A percentile compares a stretch with the other conserved stretches of the same genome.
Evolutionary conservation across 2,888 invertebrate species (phyloP).

Genomic region (Colostygia pectinataria): DNA sequence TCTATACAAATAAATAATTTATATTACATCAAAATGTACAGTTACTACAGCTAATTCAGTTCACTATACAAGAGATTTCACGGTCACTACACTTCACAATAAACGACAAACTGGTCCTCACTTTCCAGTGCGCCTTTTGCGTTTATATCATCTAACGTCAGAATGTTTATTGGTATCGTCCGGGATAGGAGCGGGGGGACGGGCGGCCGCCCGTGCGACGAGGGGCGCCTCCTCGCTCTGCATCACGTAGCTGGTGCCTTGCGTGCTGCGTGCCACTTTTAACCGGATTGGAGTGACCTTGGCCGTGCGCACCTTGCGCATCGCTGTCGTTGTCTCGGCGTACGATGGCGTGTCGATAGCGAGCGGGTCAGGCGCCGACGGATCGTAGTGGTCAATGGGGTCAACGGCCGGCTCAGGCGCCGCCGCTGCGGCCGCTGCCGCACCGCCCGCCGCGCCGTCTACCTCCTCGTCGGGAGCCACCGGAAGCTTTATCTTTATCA

Average conservation of each 20-base stretch:
- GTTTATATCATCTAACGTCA: slow-evolving; percentile 93
- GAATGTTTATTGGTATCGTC: slow-evolving; percentile 85
- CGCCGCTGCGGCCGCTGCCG: slow-evolving; percentile 47
- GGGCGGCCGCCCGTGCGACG: slow-evolving; percentile 10
- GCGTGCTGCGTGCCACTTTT: slow-evolving; percentile 92
- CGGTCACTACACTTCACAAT: slow-evolving; percentile 34
- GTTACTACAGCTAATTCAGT: slow-evolving; percentile 48
- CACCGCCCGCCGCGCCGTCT: slow-evolving; percentile 50
- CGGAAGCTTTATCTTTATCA: slow-evolving; percentile 87
- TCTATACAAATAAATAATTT: slow-evolving; percentile 81
- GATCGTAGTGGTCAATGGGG: slow-evolving; percentile 72
- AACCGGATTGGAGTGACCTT: slow-evolving; percentile 91
- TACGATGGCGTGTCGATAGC: slow-evolving; percentile 71
- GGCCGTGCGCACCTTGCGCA: slow-evolving; percentile 84
- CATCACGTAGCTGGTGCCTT: slow-evolving; percentile 88
- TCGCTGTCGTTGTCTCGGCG: slow-evolving; percentile 63
- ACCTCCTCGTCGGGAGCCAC: slow-evolving; percentile 56
- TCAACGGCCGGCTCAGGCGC: slow-evolving; percentile 62
- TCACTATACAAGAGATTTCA: slow-evolving; percentile 54
- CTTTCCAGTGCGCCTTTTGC: slow-evolving; percentile 34
- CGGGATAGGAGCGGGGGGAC: too few relatives aligned
- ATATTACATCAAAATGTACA: slow-evolving; percentile 64
- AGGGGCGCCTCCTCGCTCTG: slow-evolving; percentile 55
- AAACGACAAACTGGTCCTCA: slow-evolving; percentile 13
- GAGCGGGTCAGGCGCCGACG: slow-evolving; percentile 71